Percentiles rank a stretch among this genome's conserved stretches.
Evolutionary conservation across 2,797 vertebrate genomes (phyloP).

Genomic region (Octomys mimax): DNA sequence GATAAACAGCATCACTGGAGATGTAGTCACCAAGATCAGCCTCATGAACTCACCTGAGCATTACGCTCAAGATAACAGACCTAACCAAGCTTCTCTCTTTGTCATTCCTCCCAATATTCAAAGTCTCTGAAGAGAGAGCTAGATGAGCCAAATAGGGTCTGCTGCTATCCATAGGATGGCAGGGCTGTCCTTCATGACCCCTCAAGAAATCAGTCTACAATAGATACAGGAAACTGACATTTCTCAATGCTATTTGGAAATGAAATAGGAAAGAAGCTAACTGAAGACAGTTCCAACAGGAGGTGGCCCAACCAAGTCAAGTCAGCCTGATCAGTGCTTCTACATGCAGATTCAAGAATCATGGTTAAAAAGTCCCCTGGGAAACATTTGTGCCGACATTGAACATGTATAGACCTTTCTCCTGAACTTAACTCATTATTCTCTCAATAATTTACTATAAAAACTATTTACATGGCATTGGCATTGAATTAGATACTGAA

Average conservation of each 20-base stretch:
- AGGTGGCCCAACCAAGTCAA: neutral
- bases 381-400: neutral
- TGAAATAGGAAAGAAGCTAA: neutral
- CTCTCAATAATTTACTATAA: neutral
- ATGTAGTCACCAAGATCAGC: neutral
- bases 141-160: neutral
- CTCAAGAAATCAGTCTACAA: neutral
- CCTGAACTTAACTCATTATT: neutral
- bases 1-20: neutral
- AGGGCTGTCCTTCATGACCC: neutral
- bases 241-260: neutral
- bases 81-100: neutral
- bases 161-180: neutral
- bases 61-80: accelerated
- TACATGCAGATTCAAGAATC: neutral
- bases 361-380: neutral
- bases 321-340: neutral
- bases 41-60: no score
- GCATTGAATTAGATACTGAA: neutral
- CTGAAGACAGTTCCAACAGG: neutral
- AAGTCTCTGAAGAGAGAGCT: neutral
- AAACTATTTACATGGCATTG: neutral
- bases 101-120: neutral
- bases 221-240: neutral
- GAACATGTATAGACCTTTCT: neutral